Conservation (phyloP, 2,888 invertebrate species). For the Cerastoderma edule region DNA sequence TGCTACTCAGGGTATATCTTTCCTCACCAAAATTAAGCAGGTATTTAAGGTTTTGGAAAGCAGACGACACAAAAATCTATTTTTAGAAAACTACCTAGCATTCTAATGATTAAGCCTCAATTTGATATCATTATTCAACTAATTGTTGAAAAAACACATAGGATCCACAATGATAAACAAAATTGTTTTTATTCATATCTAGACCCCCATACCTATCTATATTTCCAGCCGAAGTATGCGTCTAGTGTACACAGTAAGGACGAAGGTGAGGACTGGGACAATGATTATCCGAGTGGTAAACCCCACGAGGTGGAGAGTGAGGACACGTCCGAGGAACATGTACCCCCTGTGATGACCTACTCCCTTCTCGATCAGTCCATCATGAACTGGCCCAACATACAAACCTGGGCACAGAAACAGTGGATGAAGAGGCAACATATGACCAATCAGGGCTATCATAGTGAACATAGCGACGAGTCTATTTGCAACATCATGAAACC, state of each 20-base stretch:
- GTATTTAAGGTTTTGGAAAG: too few species aligned
- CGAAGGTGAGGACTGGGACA: conserved; percentile 52
- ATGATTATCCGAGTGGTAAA: conserved; percentile 67
- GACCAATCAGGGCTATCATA: conserved; percentile 69
- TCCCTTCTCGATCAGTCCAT: conserved; percentile 83
- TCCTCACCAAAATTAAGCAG: too few species aligned
- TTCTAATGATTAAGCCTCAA: too few species aligned
- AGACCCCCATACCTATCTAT: too few species aligned
- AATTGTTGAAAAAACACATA: too few species aligned
- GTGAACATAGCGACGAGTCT: conserved; percentile 57
- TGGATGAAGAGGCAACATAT: conserved; percentile 80
- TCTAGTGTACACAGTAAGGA: conserved; percentile 52
- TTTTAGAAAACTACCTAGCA: too few species aligned
- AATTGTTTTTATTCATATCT: too few species aligned
- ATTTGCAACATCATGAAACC: conserved; percentile 36
- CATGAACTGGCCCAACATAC: conserved; percentile 82
- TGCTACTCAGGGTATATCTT: too few species aligned
- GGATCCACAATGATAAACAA: too few species aligned
- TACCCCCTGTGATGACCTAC: conserved; percentile 77
- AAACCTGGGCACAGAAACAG: conserved; percentile 83
- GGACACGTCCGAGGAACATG: conserved; percentile 62
- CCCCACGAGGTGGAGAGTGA: conserved; percentile 68
- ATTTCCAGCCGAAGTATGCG: conserved; percentile 55
- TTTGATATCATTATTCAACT: too few species aligned
- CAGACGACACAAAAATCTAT: too few species aligned